Evolutionary conservation across 2,113 vertebrate genomes (phyloP).

Genomic region (Paraplagusia blochii): DNA sequence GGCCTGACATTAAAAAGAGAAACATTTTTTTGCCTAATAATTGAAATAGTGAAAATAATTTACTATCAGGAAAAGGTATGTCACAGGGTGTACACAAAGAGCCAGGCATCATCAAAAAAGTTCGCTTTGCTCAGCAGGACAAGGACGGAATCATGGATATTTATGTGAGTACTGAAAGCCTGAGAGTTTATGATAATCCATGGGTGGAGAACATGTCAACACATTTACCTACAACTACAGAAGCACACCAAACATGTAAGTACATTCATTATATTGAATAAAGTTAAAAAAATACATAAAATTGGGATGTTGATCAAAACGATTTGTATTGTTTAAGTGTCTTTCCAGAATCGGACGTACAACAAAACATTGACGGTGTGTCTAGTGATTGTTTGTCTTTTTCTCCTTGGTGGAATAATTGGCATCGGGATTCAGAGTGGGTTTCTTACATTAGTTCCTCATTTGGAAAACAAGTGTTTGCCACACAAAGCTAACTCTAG

Average conservation of each 20-base stretch:
- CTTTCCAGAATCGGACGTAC: constrained; percentile 12
- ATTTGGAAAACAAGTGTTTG: background rate
- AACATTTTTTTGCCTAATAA: too few species aligned
- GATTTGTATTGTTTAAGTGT: constrained; percentile 15
- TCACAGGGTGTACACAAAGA: background rate
- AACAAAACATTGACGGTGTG: background rate
- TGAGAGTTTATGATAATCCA: constrained; percentile 44
- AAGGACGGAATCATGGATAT: constrained; percentile 43
- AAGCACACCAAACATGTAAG: constrained; percentile 7
- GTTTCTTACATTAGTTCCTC: constrained; percentile 1
- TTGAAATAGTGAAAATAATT: background rate
- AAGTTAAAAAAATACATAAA: too few species aligned
- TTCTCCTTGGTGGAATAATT: constrained; percentile 39
- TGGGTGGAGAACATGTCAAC: constrained; percentile 31
- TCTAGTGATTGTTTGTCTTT: constrained; percentile 21
- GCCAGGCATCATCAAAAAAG: background rate
- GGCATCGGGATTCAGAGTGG: constrained; percentile 31
- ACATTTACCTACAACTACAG: constrained; percentile 1
- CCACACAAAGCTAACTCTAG: too few species aligned
- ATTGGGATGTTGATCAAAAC: background rate
- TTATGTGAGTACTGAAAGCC: constrained; percentile 59
- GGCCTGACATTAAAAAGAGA: too few species aligned
- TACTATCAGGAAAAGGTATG: constrained; percentile 2
- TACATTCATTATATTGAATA: background rate
- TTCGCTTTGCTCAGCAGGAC: constrained; percentile 1